Evolutionary conservation across 92 coral and sea anemone species (phyloP), one percentile per base, ranked within the genome.

Genomic region (Zoanthus solanderi): DNA sequence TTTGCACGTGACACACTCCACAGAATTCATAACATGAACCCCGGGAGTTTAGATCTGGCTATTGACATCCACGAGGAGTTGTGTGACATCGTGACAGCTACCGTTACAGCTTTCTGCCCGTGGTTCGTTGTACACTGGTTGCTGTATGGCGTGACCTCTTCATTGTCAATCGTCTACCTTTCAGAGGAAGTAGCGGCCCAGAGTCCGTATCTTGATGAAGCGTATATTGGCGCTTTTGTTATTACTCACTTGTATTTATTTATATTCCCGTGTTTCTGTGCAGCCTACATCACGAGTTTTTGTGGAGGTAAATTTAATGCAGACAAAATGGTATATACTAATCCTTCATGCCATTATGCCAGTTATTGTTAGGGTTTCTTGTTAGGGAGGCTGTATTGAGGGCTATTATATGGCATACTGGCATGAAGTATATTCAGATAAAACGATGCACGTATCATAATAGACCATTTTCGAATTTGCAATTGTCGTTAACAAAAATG

Each of bases 91-190:
- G 95, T 94, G 9, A 88, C 92, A 29, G 89, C 87, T 37, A 94
- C 97, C 10, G 97, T 94, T n/a, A 88, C 92, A 31, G 81, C 94
- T 34, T 90, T 87, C 88, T 92, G 95, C 29, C 90, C 91, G 23
- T 94, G 97, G 97, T 94, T 94, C 66, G 94, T 94, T 34, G 17
- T 84, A 8, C 97, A 94, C 72, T 94, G 97, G 97, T 50, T 90
- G 11, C 61, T 85, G 48, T 92, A 92, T 37, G 97, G 97, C 53
- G 88, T 84, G 9, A 93, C 90, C 9, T 83, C 86, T 32, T 71
- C 93, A 1, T 67, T 94, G 15, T 84, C 93, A n/a, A 91, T 94
- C 14, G 91, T 94, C 2, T 92, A 92, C 72, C 15, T 92, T 10
- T 92, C 94, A 31, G 94, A 90, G 32, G 93, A 87, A 67, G 87